A percentile compares a stretch with the other conserved stretches of the same genome.
These are phyloP conservation scores for Semaprochilodus insignis DNA, from an alignment of 2,797 vertebrate genomes.

Conservation along the genomic window DNA sequence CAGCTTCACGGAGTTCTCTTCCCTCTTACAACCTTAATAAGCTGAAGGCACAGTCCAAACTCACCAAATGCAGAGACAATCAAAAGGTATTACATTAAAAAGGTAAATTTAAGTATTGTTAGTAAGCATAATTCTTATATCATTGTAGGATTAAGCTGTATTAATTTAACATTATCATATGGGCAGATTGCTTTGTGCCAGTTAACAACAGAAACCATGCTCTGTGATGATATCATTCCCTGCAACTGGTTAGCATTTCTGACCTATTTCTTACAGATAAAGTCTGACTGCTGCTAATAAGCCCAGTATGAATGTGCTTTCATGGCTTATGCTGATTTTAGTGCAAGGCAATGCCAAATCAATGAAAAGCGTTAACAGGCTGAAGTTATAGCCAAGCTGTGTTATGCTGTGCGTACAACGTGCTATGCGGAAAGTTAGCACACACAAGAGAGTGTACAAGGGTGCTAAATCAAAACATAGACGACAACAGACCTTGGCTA, in stretches of 20 bases:
- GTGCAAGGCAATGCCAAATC: constrained; percentile 30
- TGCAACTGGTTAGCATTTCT: constrained; percentile 31
- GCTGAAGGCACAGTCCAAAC: too few species aligned
- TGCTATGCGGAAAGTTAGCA: constrained; percentile 3
- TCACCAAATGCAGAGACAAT: too few species aligned
- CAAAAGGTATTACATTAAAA: too few species aligned
- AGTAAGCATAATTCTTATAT: not conserved
- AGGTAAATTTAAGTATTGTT: too few species aligned
- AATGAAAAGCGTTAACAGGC: constrained; percentile 25
- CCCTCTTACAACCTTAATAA: too few species aligned
- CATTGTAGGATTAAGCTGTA: not conserved
- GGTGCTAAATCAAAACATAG: constrained; percentile 26
- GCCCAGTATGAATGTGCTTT: constrained; percentile 11
- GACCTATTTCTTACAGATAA: constrained; percentile 28
- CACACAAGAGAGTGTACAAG: constrained; percentile 28
- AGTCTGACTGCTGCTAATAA: constrained; percentile 15
- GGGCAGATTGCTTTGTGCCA: constrained; percentile 21
- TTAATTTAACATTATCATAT: not conserved
- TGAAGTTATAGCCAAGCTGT: not conserved
- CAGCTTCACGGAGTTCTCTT: too few species aligned
- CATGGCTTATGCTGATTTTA: not conserved
- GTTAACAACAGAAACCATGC: not conserved
- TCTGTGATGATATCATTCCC: constrained; percentile 5
- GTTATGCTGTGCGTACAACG: not conserved
- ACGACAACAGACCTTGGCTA: constrained; percentile 6